Evolutionary conservation across 2,888 invertebrate genomes (phyloP).

Genomic region (Drosophila tripunctata): DNA sequence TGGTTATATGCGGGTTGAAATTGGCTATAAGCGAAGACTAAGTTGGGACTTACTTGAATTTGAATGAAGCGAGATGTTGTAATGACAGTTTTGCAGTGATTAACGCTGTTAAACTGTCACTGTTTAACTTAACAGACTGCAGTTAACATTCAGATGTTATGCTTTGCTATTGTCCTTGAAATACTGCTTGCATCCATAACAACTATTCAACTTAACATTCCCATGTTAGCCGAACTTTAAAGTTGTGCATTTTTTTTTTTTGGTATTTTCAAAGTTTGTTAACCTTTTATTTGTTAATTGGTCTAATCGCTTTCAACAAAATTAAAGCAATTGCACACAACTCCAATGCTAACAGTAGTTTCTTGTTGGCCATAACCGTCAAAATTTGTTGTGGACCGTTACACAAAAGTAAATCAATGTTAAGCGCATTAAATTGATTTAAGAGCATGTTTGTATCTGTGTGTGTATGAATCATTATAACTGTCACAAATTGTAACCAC

Average conservation of each 20-base stretch:
- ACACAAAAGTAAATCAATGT: conserved; percentile 5
- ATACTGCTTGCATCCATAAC: no score
- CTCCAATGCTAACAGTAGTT: not conserved
- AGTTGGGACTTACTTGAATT: not conserved
- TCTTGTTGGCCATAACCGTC: not conserved
- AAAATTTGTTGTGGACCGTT: not conserved
- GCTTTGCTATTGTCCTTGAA: no score
- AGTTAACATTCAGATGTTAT: not conserved
- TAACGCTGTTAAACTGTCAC: not conserved
- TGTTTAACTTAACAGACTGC: not conserved
- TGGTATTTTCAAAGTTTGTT: conserved; percentile 14
- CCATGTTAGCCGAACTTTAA: not conserved
- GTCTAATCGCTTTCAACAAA: not conserved
- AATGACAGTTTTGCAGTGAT: not conserved
- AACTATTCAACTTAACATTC: no score
- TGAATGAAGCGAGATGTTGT: not conserved
- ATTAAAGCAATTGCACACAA: conserved; percentile 2
- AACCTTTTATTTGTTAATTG: conserved; percentile 3
- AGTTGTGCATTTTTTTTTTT: conserved; percentile 3
- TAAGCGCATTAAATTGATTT: conserved; percentile 41
- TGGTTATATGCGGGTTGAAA: conserved; percentile 33
- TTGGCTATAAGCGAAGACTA: not conserved
- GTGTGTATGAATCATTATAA: conserved; percentile 34
- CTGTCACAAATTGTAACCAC: conserved; percentile 5
- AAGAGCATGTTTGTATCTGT: conserved; percentile 8